Evolutionary conservation across 2,113 vertebrate genomes (phyloP).

Genomic region (Gnathonemus longibarbis): DNA sequence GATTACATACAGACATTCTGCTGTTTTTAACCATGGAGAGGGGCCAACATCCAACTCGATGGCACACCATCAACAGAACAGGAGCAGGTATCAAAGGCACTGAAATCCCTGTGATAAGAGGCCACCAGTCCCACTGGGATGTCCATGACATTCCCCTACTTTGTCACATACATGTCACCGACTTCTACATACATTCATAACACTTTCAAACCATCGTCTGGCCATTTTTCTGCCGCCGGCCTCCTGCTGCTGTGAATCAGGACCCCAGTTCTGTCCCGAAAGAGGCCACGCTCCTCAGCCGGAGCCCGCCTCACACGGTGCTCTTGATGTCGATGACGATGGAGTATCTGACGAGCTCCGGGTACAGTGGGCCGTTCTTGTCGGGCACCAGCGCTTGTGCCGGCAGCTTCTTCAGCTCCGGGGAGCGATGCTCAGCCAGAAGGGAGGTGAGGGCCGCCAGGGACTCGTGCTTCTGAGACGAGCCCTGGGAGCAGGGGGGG

Average conservation of each 20-base stretch:
- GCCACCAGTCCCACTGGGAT: background rate
- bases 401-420: constrained; percentile 39
- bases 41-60: background rate
- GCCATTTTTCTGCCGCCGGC: background rate
- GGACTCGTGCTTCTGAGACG: constrained; percentile 40
- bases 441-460: constrained; percentile 44
- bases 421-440: constrained; percentile 49
- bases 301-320: constrained; percentile 40
- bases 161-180: background rate
- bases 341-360: constrained; percentile 47
- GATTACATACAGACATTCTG: background rate
- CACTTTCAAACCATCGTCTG: background rate
- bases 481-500: background rate
- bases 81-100: background rate
- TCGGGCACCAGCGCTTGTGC: background rate
- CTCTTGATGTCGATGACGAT: constrained; percentile 59
- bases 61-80: background rate
- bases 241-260: background rate
- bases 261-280: background rate
- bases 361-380: constrained; percentile 25
- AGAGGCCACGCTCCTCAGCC: background rate
- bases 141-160: background rate
- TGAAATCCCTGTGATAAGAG: background rate
- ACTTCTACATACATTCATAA: background rate
- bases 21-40: background rate